Percentiles rank a stretch among this genome's conserved stretches.
phyloP scores from a whole-genome alignment of 1,140 invertebrate genomes.

The Drepana arcuata region DNA sequence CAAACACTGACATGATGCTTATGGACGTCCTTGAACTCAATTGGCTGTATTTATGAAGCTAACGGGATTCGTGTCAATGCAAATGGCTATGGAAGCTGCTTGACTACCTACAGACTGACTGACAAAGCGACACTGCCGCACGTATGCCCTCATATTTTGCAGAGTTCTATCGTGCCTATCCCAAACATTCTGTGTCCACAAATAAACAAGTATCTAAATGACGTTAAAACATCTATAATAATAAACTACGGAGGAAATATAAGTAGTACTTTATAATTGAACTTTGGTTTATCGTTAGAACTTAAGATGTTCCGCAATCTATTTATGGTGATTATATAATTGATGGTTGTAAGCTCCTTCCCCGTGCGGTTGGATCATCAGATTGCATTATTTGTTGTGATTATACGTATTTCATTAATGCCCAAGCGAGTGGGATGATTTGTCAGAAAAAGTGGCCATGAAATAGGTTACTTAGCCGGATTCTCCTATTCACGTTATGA shows the following conservation, averaged over 20 bases:
- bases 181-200: no score
- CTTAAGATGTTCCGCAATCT: conserved; percentile 19
- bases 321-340: conserved; percentile 19
- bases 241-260: no score
- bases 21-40: conserved; percentile 66
- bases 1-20: conserved; percentile 54
- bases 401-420: conserved; percentile 10
- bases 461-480: conserved; percentile 54
- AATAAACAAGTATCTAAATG: no score
- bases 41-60: conserved; percentile 60
- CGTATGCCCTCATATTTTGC: no score
- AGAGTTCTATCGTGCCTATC: no score
- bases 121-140: no score
- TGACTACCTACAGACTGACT: conserved; percentile 33
- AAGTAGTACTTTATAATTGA: conserved; percentile 7
- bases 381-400: conserved; percentile 9
- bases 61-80: conserved; percentile 62
- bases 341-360: conserved; percentile 15
- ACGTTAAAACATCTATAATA: no score
- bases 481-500: conserved; percentile 36
- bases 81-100: conserved; percentile 42
- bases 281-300: conserved; percentile 10
- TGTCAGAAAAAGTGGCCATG: conserved; percentile 62
- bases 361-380: conserved; percentile 14
- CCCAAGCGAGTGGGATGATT: conserved; percentile 34